phyloP scores from a whole-genome alignment of 2,797 vertebrate species.

The Trichosurus vulpecula region DNA sequence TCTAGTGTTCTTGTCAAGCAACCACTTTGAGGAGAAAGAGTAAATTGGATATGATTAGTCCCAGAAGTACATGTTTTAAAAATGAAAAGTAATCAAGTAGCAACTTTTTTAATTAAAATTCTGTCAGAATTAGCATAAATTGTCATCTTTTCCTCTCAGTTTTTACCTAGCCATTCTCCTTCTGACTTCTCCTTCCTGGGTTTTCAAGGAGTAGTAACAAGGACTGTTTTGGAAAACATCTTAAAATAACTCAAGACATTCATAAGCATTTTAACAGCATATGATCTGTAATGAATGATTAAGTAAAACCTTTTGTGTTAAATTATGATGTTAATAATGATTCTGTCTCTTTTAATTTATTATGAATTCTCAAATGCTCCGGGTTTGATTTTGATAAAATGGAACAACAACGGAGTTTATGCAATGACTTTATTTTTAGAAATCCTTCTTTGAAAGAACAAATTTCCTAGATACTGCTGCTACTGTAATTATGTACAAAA shows the following conservation, averaged over 20 bases:
- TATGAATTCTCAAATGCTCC: conserved; percentile 81
- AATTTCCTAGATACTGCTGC: conserved; percentile 94
- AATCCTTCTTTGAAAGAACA: conserved; percentile 87
- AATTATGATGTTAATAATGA: conserved; percentile 90
- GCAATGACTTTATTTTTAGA: conserved; percentile 88
- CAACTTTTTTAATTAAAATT: conserved; percentile 78
- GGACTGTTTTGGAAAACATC: conserved; percentile 52
- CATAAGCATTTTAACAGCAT: conserved; percentile 83
- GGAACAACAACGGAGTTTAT: conserved; percentile 81
- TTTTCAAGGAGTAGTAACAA: conserved; percentile 57
- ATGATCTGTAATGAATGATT: conserved; percentile 89
- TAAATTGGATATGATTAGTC: conserved; percentile 74
- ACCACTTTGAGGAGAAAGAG: conserved; percentile 64
- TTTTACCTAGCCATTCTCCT: conserved; percentile 33
- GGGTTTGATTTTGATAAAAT: conserved; percentile 87
- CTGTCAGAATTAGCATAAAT: conserved; percentile 70
- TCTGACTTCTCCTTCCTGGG: conserved; percentile 45
- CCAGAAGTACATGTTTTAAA: conserved; percentile 76
- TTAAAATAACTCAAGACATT: conserved; percentile 77
- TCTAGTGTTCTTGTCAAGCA: conserved; percentile 69
- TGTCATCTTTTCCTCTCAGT: conserved; percentile 10
- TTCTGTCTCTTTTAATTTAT: conserved; percentile 87
- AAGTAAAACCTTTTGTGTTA: conserved; percentile 89
- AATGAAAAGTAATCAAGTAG: conserved; percentile 80
- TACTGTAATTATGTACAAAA: conserved; percentile 98